Evolutionary conservation across 2,797 vertebrate species (phyloP).

Genomic region (Epinephelus malabaricus): DNA sequence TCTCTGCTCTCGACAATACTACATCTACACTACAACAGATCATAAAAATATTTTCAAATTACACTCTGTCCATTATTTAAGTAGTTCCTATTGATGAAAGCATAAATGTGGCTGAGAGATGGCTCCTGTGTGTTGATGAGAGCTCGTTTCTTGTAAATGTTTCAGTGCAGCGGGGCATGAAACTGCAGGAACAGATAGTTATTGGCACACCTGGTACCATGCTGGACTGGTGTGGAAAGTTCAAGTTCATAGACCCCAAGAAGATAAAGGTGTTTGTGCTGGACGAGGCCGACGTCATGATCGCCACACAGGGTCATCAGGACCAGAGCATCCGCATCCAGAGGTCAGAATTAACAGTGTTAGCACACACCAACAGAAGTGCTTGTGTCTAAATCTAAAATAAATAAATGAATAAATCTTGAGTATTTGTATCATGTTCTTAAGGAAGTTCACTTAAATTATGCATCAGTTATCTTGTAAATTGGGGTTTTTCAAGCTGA

Average conservation of each 20-base stretch:
- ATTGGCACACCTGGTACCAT: slow-evolving; percentile 97
- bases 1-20: neutral
- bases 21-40: no score
- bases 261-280: slow-evolving; percentile 97
- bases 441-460: neutral
- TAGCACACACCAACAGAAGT: neutral
- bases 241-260: slow-evolving; percentile 97
- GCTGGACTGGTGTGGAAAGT: slow-evolving; percentile 97
- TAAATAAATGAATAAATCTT: no score
- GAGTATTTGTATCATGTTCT: no score
- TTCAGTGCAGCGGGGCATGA: slow-evolving; percentile 93
- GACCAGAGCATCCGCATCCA: slow-evolving; percentile 99
- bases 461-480: neutral
- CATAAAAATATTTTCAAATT: neutral
- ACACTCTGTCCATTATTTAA: neutral
- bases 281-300: slow-evolving; percentile 98
- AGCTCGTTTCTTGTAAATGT: slow-evolving; percentile 10
- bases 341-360: slow-evolving; percentile 83
- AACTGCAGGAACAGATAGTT: slow-evolving; percentile 95
- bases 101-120: neutral
- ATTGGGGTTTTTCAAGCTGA: neutral
- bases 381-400: no score
- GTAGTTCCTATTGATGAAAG: neutral
- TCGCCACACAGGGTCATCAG: slow-evolving; percentile 97
- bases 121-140: neutral